Percentiles rank a stretch among this genome's conserved stretches.
Evolutionary conservation across 2,888 invertebrate species (phyloP).

Genomic region (Pterostichus niger): DNA sequence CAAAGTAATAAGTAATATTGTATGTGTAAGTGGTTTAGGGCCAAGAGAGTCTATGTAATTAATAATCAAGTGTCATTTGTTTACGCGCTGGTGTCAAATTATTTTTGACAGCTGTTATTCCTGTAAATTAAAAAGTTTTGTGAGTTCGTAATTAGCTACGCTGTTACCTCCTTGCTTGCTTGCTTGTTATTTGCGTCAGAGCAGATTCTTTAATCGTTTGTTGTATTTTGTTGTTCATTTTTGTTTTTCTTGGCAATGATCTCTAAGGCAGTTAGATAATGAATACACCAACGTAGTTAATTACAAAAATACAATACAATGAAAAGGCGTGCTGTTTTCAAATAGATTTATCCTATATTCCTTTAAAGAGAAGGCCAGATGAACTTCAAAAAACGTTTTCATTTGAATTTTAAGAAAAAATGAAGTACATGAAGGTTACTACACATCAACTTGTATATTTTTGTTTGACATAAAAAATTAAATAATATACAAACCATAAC

Average conservation of each 20-base stretch:
- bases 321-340: conserved; percentile 24
- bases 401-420: neutral
- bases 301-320: conserved; percentile 46
- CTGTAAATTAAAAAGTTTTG: conserved; percentile 23
- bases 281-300: conserved; percentile 15
- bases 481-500: no score
- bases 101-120: conserved; percentile 28
- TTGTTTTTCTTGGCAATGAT: conserved; percentile 53
- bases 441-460: no score
- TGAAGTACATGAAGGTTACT: neutral
- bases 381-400: neutral
- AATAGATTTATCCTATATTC: conserved; percentile 34
- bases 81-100: neutral
- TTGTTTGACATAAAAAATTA: no score
- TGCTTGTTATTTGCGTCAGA: conserved; percentile 40
- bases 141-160: conserved; percentile 28
- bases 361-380: conserved; percentile 15
- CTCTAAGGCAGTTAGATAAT: conserved; percentile 30
- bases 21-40: neutral
- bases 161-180: conserved; percentile 17
- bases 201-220: conserved; percentile 32
- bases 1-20: neutral
- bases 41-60: conserved; percentile 20
- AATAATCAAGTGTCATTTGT: conserved; percentile 13
- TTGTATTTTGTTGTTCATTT: conserved; percentile 28